These are phyloP conservation scores for Oceanodroma tethys DNA, from an alignment of 2,113 vertebrate species.

Conservation along the genomic window DNA sequence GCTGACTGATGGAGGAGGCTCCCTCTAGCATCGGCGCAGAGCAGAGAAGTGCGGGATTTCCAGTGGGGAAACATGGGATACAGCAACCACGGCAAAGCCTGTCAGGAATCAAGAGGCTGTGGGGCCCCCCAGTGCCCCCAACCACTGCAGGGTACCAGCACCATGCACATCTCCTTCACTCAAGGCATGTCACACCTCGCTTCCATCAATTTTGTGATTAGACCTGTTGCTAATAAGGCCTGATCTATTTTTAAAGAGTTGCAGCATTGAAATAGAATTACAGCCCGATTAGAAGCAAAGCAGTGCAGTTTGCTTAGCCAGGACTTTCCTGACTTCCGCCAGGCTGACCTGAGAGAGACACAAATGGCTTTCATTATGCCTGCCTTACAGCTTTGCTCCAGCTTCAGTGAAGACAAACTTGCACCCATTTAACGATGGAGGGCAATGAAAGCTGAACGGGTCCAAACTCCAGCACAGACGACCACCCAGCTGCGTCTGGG, in stretches of 20 bases:
- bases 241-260: background rate
- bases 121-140: background rate
- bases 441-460: background rate
- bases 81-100: accelerated
- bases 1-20: background rate
- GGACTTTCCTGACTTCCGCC: background rate
- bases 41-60: background rate
- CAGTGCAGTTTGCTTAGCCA: background rate
- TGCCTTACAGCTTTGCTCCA: background rate
- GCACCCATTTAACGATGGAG: too few species aligned
- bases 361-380: background rate
- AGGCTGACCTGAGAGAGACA: background rate
- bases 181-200: background rate
- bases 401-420: background rate
- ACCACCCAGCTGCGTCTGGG: background rate
- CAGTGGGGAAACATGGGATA: background rate
- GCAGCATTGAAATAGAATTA: background rate
- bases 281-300: background rate
- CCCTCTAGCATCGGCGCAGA: background rate
- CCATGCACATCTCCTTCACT: background rate
- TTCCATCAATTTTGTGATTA: background rate
- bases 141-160: background rate
- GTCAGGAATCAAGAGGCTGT: background rate
- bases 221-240: background rate
- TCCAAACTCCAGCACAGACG: background rate